Evolutionary conservation across 2,113 vertebrate species (phyloP), one percentile per base, ranked within the genome.

Genomic region (Oreochromis spilurus): DNA sequence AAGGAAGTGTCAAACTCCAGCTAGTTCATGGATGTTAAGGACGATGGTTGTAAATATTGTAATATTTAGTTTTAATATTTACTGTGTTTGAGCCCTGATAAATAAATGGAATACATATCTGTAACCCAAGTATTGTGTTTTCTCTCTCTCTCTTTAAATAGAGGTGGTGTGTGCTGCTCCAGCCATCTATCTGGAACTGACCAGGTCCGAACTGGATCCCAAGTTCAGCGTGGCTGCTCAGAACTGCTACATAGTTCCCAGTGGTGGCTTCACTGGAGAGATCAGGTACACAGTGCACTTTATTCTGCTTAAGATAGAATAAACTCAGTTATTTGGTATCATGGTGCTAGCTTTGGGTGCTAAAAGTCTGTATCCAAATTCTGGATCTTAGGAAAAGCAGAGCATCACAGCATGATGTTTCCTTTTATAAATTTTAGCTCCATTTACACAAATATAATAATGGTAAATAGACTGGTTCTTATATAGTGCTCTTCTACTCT

Each of bases 221-320:
- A 99, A 99, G 94, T 97, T 98, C 2, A 97, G 95, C 0, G 97
- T 99, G 0, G 97, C 99, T 1, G 98, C 98, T 0, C 99, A 99
- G 93, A 99, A 99, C 95, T 99, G 99, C 95, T 99, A 99, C 95
- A 99, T 99, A 94, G 97, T 98, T 48, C 57, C 97, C 2, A 98
- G 98, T 67, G 99, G 99, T 14, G 98, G 98, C 90, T 99, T 99
- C 93, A 99, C 99, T 4, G 98, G 98, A 83, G 99, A 99, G 96
- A 98, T 98, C 97, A 99, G 99, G 99, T 99, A 84, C 1, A 53
- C 40, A 17, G 14, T 75, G 40, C 40, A 29, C 40, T 72, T 72
- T 72, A 72, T 72, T 72, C 21, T 48, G 40, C 24, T 75, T 26
- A 72, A 1, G 1, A 26, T 43, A 72, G 40, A 43, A 67, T 40